These are phyloP conservation scores for Nycticorax nycticorax DNA, from an alignment of 2,113 vertebrate genomes.

Conservation along the genomic window DNA sequence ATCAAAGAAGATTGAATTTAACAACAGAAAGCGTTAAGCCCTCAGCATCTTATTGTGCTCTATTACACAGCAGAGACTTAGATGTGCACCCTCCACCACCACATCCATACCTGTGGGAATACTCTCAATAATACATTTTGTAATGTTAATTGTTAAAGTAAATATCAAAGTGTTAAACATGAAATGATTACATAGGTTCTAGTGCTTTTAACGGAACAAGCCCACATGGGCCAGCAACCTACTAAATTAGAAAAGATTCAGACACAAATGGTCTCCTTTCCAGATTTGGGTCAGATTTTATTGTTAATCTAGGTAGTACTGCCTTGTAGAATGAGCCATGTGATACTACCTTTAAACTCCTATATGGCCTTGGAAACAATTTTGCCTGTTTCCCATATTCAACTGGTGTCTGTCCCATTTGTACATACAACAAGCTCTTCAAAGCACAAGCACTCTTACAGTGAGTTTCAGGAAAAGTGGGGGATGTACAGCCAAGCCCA, in stretches of 20 bases:
- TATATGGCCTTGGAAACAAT: neutral
- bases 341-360: neutral
- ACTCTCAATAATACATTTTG: neutral
- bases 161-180: neutral
- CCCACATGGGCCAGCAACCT: neutral
- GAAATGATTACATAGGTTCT: neutral
- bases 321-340: fast-evolving
- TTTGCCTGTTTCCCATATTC: neutral
- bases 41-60: neutral
- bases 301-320: neutral
- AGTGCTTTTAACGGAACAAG: neutral
- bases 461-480: neutral
- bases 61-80: neutral
- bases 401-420: neutral
- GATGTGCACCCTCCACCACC: neutral
- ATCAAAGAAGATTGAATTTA: neutral
- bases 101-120: neutral
- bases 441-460: neutral
- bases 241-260: neutral
- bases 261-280: neutral
- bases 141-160: neutral
- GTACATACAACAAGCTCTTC: neutral
- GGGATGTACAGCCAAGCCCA: neutral
- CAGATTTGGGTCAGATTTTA: neutral
- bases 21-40: neutral